Base-by-base conservation (phyloP, 2,113 vertebrate species). In the Aegithalos caudatus region DNA sequence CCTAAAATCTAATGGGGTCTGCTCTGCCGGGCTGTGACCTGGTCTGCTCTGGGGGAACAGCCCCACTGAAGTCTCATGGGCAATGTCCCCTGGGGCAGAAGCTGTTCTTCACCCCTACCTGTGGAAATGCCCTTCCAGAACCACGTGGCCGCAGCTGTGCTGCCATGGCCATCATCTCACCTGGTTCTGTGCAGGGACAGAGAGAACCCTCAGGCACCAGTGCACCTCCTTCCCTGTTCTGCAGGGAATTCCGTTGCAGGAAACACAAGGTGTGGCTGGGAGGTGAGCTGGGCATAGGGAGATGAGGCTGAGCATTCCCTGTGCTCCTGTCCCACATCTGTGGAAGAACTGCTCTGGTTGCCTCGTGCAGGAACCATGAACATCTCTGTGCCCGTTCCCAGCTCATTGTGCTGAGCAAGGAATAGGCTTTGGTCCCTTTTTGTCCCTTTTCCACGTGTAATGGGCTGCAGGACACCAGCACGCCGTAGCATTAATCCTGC, bases 241-340 rank as follows among this genome's bases (percentile, higher is more conserved):
- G 2, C 2, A 0, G 83, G 48, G 56, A 62, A 21, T 78, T 71
- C 31, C 2, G 0, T 1, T 10, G 45, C n/a, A 28, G 37, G 44
- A 69, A 90, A 13, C 25, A 5, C 23, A 5, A 29, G 15, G 4
- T n/a, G 60, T 62, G 78, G 23, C 66, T 71, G 51, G 44, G 33
- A 27, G 3, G 8, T 6, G 54, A 45, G 38, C 28, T 81, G 53
- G 65, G 29, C 50, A 10, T 3, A n/a, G 69, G 56, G 76, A 24
- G 10, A 1, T 10, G 40, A 38, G 47, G 50, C 72, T 51, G 73
- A 53, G 61, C 15, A 1, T 45, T 73, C 20, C 62, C 45, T 0
- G 0, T 13, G 33, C 65, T 82, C n/a, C 28, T 56, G 38, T 33
- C 33, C 24, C 4, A 0, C 4, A 4, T 28, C 33, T 9, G 37